Conservation (phyloP, 2,113 vertebrate species). For the Leucoraja erinaceus region DNA sequence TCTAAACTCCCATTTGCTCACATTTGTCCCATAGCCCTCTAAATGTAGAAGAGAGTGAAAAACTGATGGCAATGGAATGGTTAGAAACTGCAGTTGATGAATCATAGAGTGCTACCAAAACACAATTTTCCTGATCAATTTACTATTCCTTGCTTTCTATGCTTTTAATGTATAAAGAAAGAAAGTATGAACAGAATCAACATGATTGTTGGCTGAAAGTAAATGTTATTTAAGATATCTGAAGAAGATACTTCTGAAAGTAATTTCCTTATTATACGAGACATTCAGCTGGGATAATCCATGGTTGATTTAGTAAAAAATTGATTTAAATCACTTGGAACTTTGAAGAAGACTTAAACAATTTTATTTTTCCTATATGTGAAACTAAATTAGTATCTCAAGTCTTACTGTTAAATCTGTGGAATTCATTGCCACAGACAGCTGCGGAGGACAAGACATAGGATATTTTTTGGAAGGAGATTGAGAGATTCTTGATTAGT, state of each 20-base stretch:
- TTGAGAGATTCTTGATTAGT: too few relatives aligned
- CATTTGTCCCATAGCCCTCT: too few relatives aligned
- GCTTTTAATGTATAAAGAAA: not conserved
- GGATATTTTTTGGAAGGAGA: too few relatives aligned
- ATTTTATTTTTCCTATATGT: not conserved
- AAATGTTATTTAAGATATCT: not conserved
- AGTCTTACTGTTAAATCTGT: not conserved
- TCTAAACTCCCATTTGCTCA: too few relatives aligned
- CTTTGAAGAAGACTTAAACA: not conserved
- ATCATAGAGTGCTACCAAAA: not conserved
- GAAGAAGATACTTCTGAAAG: not conserved
- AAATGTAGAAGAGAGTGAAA: not conserved
- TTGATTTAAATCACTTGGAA: not conserved
- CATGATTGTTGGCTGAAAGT: not conserved
- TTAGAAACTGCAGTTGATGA: not conserved
- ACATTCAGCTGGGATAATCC: not conserved
- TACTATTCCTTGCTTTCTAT: not conserved
- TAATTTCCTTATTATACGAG: not conserved
- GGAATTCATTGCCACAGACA: too few relatives aligned
- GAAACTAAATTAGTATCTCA: not conserved
- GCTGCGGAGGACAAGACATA: too few relatives aligned
- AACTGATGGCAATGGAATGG: not conserved
- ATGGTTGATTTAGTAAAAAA: not conserved
- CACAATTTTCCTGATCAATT: not conserved
- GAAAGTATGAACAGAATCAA: not conserved